Conservation (phyloP, 2,888 invertebrate genomes). For the Acrocera orbiculus region DNA sequence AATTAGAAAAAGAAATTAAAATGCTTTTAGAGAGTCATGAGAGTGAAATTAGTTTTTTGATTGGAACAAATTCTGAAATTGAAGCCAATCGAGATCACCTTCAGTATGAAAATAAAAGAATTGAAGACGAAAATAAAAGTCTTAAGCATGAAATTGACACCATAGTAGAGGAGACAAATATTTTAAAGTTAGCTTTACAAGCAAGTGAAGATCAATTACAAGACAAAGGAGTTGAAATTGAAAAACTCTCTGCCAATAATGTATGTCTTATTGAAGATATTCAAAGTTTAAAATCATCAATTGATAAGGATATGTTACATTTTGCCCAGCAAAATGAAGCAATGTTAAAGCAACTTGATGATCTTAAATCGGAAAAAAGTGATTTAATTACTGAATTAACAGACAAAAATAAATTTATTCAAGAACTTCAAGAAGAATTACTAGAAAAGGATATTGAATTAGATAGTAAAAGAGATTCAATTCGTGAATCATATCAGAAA, state of each 20-base stretch:
- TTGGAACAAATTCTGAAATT: conserved; percentile 8
- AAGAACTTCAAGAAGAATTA: conserved; percentile 25
- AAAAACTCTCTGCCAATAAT: conserved; percentile 21
- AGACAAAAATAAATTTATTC: conserved; percentile 26
- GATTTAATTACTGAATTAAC: conserved; percentile 25
- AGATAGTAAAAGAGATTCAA: conserved; percentile 26
- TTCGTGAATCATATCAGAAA: conserved; percentile 23
- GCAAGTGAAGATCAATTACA: conserved; percentile 16
- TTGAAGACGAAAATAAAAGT: conserved; percentile 11
- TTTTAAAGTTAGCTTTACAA: conserved; percentile 17
- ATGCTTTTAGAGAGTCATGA: conserved; percentile 12
- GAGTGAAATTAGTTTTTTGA: conserved; percentile 11
- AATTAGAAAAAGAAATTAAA: conserved; percentile 12
- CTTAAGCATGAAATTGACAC: conserved; percentile 13
- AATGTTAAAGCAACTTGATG: conserved; percentile 23
- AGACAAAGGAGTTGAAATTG: conserved; percentile 18
- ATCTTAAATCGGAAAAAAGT: conserved; percentile 23
- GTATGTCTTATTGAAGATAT: conserved; percentile 19
- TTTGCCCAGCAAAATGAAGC: conserved; percentile 24
- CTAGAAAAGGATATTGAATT: conserved; percentile 27
- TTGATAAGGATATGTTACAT: conserved; percentile 23
- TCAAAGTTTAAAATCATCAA: conserved; percentile 20
- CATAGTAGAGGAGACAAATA: conserved; percentile 17
- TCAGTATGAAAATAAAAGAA: conserved; percentile 6
- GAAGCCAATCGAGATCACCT: conserved; percentile 9